These are phyloP conservation scores for Standfussiana lucernea DNA, from an alignment of 2,888 invertebrate genomes.

Conservation along the genomic window DNA sequence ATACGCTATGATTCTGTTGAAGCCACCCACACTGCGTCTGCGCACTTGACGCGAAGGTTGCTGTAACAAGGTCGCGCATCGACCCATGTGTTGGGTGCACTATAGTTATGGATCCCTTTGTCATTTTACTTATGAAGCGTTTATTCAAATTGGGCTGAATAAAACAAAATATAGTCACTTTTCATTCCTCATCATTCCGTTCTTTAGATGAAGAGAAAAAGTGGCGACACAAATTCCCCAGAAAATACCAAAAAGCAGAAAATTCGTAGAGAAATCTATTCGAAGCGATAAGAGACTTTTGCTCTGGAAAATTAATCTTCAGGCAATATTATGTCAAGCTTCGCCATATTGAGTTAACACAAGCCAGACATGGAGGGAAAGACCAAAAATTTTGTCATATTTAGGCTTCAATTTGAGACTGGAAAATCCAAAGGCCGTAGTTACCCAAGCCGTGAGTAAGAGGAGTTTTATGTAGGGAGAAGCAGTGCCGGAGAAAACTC, in stretches of 20 bases:
- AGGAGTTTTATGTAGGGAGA: neutral
- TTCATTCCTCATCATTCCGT: neutral
- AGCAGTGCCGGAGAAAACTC: neutral
- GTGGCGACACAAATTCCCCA: neutral
- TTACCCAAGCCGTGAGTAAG: neutral
- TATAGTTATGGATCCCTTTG: neutral
- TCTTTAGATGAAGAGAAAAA: neutral
- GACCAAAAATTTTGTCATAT: neutral
- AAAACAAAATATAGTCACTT: neutral
- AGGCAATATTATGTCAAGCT: neutral
- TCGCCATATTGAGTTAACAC: neutral
- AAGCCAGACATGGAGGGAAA: neutral
- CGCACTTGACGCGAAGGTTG: constrained; percentile 66
- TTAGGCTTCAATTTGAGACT: neutral
- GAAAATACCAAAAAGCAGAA: neutral
- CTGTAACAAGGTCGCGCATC: constrained; percentile 43
- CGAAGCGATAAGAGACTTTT: neutral
- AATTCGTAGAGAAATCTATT: neutral
- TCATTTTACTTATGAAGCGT: neutral
- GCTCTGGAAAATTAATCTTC: neutral
- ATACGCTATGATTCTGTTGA: constrained; percentile 30
- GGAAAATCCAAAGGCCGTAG: neutral
- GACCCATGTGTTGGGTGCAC: neutral
- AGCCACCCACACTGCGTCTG: constrained; percentile 59
- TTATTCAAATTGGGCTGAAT: neutral